These are phyloP conservation scores for Hemibagrus guttatus DNA, from an alignment of 2,797 vertebrate genomes.

Conservation along the genomic window DNA sequence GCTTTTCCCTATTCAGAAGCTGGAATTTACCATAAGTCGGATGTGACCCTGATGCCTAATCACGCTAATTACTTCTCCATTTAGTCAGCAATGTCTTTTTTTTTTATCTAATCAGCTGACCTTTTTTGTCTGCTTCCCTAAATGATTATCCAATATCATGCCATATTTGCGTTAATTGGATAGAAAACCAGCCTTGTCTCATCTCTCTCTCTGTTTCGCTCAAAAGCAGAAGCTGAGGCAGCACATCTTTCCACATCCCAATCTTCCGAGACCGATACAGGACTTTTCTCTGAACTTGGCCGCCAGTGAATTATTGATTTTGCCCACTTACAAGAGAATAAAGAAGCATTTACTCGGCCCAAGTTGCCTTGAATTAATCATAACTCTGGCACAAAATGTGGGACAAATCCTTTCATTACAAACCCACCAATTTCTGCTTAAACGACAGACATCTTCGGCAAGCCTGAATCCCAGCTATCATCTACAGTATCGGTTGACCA, in stretches of 20 bases:
- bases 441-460: constrained; percentile 69
- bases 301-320: constrained; percentile 75
- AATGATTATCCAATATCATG: background rate
- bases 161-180: constrained; percentile 5
- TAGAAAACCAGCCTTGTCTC: background rate
- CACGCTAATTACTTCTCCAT: background rate
- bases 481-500: constrained; percentile 57
- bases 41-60: constrained; percentile 3
- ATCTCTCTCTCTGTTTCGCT: background rate
- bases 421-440: constrained; percentile 65
- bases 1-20: background rate
- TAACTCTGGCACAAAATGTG: constrained; percentile 63
- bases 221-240: constrained; percentile 61
- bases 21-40: background rate
- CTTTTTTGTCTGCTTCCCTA: constrained; percentile 14
- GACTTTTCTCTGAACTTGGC: constrained; percentile 71
- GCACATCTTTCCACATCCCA: constrained; percentile 44
- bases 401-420: constrained; percentile 63
- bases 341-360: constrained; percentile 73
- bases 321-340: constrained; percentile 72
- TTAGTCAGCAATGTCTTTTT: background rate
- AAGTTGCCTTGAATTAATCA: constrained; percentile 76
- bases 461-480: constrained; percentile 58
- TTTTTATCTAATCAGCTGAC: constrained; percentile 7
- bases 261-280: constrained; percentile 48